phyloP scores from a whole-genome alignment of 2,113 vertebrate genomes.

The Lepus americanus region DNA sequence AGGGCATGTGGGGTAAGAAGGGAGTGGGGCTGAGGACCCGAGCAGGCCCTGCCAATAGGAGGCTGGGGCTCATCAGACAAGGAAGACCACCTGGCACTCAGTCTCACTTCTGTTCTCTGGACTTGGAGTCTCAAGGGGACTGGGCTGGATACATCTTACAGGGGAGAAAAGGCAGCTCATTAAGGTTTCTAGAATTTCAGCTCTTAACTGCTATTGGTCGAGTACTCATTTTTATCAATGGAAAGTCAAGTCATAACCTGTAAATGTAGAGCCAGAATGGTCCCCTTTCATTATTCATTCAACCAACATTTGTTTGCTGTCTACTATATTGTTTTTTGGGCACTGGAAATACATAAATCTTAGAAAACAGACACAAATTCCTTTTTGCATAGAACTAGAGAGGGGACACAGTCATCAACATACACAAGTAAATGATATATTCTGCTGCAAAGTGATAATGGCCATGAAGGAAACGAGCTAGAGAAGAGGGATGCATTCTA shows the following conservation, averaged over 20 bases:
- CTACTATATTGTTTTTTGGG: not conserved
- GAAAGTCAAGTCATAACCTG: not conserved
- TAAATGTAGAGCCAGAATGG: not conserved
- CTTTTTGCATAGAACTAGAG: not conserved
- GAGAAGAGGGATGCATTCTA: not conserved
- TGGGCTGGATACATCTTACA: not conserved
- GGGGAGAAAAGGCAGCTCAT: not conserved
- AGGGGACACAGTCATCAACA: not conserved
- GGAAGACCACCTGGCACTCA: not conserved
- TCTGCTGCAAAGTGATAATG: not conserved
- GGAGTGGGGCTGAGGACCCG: not conserved
- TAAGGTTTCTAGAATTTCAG: not conserved
- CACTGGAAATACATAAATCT: not conserved
- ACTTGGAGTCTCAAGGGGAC: not conserved
- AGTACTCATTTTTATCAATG: not conserved
- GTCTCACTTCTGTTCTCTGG: not conserved
- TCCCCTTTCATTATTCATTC: not conserved
- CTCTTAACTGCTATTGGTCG: not conserved
- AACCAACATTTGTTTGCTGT: not conserved
- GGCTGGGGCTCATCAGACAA: not conserved
- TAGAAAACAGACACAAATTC: not conserved
- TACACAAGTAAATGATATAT: not conserved
- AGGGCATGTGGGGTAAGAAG: not conserved
- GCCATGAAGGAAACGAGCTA: not conserved
- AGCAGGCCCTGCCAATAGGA: not conserved